A percentile compares a stretch with the other conserved stretches of the same genome.
phyloP scores from a whole-genome alignment of 2,888 invertebrate species.

The Thysanoteuthis rhombus region DNA sequence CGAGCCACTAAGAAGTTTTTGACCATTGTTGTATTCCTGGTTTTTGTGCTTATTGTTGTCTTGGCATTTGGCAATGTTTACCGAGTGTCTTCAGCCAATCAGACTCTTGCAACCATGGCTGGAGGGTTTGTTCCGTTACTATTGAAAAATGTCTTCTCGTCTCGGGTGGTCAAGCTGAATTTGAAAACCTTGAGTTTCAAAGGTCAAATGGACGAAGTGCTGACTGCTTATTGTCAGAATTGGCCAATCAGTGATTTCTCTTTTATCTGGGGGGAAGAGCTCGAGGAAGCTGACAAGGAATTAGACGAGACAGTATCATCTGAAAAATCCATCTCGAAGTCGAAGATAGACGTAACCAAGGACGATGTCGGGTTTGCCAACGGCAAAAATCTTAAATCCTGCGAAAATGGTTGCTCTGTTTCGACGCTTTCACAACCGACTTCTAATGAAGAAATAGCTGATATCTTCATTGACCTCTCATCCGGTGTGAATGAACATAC shows the following conservation, averaged over 20 bases:
- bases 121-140: conserved; percentile 64
- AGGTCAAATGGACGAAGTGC: conserved; percentile 62
- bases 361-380: no score
- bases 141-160: conserved; percentile 61
- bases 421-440: not conserved
- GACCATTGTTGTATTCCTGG: conserved; percentile 61
- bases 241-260: conserved; percentile 63
- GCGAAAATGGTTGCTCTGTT: not conserved
- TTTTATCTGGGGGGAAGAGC: not conserved
- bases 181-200: conserved; percentile 64
- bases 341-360: not conserved
- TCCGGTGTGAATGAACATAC: not conserved
- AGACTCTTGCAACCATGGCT: conserved; percentile 61
- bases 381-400: not conserved
- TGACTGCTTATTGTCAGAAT: conserved; percentile 58
- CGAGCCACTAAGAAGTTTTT: conserved; percentile 61
- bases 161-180: conserved; percentile 60
- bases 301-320: no score
- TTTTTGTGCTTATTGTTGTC: conserved; percentile 63
- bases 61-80: conserved; percentile 62
- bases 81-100: conserved; percentile 63
- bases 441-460: not conserved
- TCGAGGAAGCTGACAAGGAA: not conserved
- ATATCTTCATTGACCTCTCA: conserved; percentile 1
- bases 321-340: not conserved